Base-by-base conservation (phyloP, 2,797 vertebrate species). In the Acridotheres tristis region DNA sequence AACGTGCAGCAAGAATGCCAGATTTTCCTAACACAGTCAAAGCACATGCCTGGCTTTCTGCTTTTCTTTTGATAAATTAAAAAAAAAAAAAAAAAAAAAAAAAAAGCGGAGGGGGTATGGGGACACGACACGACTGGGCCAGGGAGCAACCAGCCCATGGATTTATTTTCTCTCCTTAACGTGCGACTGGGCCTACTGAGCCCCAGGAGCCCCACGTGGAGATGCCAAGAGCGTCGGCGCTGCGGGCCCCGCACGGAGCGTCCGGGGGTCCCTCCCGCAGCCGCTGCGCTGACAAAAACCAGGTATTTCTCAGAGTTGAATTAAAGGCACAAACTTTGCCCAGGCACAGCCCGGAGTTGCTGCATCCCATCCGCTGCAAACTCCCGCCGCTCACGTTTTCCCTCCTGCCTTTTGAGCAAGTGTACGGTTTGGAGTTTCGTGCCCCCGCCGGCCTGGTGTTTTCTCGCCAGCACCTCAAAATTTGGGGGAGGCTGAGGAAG, bases 161-260 rank as follows among this genome's bases (percentile, higher is more conserved):
- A 82, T 94, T 81, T 91, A 86, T 85, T 88, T 83, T 75, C n/a
- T 97, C 85, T 94, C 84, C 59, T 67, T 66, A 78, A 73, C 0
- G 40, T 79, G 58, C 21, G 27, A 66, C 57, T 50, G 89, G 96
- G 96, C 96, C 96, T 96, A 92, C 53, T 13, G 71, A 86, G 45
- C 50, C 77, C 69, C 27, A 77, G 67, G 22, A 71, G 80, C 79
- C 30, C 19, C 84, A 92, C 67, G 84, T 94, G 84, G 73, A 67
- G 92, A 36, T 36, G 87, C 61, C 19, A 48, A 34, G 48, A n/a
- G 76, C 54, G 29, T 65, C 57, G 32, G 47, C 32, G 40, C 30
- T 27, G 66, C 51, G 23, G 69, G 72, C 80, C 76, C 77, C 48
- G 8, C 50, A 9, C 65, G 78, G 74, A 85, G 34, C 26, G n/a